Evolutionary conservation across 2,797 vertebrate genomes (phyloP), one percentile per base, ranked within the genome.

Genomic region (Epinephelus malabaricus): DNA sequence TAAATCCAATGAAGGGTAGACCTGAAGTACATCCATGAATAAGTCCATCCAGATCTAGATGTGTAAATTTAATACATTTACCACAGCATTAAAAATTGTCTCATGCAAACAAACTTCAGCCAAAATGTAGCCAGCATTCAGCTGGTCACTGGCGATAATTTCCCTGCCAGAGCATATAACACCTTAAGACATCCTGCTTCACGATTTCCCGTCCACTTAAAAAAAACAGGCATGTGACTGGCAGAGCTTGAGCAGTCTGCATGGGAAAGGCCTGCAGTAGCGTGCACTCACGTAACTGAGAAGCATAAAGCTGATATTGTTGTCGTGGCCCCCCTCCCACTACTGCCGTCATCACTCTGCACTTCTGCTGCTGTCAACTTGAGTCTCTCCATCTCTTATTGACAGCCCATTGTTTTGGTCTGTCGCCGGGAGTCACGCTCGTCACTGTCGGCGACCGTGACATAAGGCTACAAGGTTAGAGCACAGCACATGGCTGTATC

Each of bases 281-380:
- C 5, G 2, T 78, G 81, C 30, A 6, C 69, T 72, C 83, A 82
- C 25, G 13, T 81, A 69, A 66, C 43, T 25, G 43, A 61, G 70
- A 45, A n/a, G 78, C 40, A 88, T 82, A 89, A 82, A 90, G 87
- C 77, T 25, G 1, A 68, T 72, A 82, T 84, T 91, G 88, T 89
- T 83, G 67, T 63, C 6, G 10, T 30, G 19, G 1, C 5, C 46
- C 73, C 21, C 45, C 25, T 47, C 13, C 13, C 1, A 10, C 0
- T 34, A 49, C 71, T 49, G 45, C 67, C 10, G 9, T 61, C 69
- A 71, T 54, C 53, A 15, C 78, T 71, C 76, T 21, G 49, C 84
- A 61, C 87, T 76, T 67, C 82, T 89, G 82, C 79, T 78, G 71
- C 87, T 77, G 83, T 89, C 88, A 72, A 60, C 78, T 84, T 30